Evolutionary conservation across 2,888 invertebrate genomes (phyloP), one percentile per base, ranked within the genome.

Genomic region (Antheraea assamensis): DNA sequence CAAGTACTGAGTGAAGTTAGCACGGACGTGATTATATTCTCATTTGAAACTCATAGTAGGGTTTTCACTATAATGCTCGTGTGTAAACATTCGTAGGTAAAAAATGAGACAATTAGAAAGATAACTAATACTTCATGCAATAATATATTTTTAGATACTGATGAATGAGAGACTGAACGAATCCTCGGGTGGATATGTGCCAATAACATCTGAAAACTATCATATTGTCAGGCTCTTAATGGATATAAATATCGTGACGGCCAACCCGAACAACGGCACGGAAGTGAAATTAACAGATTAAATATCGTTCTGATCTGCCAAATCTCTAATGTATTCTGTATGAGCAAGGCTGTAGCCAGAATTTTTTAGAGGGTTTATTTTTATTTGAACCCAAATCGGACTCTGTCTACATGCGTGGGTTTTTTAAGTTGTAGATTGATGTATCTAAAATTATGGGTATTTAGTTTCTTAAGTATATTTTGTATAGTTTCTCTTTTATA

Each of bases 221-320:
- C 77, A 81, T 5, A 79, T 90, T 1, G 80, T 91, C 42, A 81
- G 86, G 79, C 64, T 91, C 0, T 74, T 94, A 19, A 87, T 81
- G 74, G 92, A 92, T 31, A 85, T 90, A 76, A 90, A 91, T 24
- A 85, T 94, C 73, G 86, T 92, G 0, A 84, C 85, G 0, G 58
- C 77, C 0, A 91, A 93, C 73, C 94, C 94, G 21, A 94, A 94
- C 66, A 90, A 93, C 74, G 84, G 88, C 47, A 84, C 79, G 81
- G 88, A 92, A 86, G 85, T 92, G 0, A 93, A 92, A 82, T 77
- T 94, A 55, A 86, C 88, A 71, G 87, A 84, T 77, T 88, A 77
- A 83, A 35, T 68, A 31, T n/a, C 8, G 35, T 35, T 35, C 30
- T 15, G 3, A 13, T 24, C 15, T 64, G 30, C 30, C 61, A 30